Conservation (phyloP, 2,888 invertebrate genomes). For the Tipula confusa region DNA sequence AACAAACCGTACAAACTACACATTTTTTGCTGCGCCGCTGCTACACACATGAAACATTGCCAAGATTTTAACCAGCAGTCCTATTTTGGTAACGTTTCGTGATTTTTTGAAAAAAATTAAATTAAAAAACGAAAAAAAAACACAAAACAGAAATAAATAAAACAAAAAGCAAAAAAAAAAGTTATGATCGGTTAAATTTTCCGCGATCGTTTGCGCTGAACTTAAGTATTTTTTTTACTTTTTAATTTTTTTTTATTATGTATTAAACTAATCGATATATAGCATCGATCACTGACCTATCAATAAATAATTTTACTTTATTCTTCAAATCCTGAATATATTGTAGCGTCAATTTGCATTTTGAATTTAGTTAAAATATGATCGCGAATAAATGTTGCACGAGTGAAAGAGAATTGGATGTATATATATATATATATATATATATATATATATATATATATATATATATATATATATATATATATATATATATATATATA, state of each 20-base stretch:
- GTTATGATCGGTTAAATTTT: constrained; percentile 4
- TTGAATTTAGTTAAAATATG: background rate
- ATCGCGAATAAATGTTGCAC: background rate
- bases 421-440: background rate
- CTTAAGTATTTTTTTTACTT: no score
- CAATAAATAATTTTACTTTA: background rate
- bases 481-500: background rate
- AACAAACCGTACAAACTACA: background rate
- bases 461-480: background rate
- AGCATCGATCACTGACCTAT: constrained; percentile 5
- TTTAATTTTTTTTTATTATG: no score
- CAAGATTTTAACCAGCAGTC: constrained; percentile 29
- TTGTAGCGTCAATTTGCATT: background rate
- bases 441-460: background rate
- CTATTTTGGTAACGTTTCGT: constrained; percentile 29
- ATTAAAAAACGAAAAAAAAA: background rate
- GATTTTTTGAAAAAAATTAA: constrained; percentile 4
- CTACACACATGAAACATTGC: constrained; percentile 26
- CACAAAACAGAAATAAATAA: constrained; percentile 17
- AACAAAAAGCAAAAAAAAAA: background rate
- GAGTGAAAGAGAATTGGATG: background rate
- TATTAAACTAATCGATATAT: background rate
- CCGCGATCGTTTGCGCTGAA: constrained; percentile 3
- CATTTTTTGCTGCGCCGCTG: background rate
- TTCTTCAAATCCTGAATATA: background rate